Percentiles rank a stretch among this genome's conserved stretches.
phyloP scores from a whole-genome alignment of 2,113 vertebrate species.

The Elachura formosa region DNA sequence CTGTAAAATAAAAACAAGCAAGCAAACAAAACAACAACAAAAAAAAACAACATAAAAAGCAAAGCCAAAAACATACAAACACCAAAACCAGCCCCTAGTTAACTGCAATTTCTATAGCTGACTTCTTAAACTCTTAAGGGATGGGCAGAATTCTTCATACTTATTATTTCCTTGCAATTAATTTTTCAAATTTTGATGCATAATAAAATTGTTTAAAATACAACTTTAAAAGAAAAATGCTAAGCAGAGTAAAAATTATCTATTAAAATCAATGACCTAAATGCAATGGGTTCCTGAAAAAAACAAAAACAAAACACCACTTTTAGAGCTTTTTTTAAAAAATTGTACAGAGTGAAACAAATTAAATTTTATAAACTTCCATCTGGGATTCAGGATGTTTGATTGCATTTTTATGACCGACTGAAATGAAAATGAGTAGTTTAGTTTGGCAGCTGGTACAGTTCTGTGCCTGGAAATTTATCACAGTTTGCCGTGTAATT shows the following conservation, averaged over 20 bases:
- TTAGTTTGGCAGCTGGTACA: not conserved
- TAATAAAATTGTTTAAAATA: not conserved
- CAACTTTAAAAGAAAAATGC: not conserved
- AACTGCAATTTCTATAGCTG: not conserved
- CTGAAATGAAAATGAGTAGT: constrained; percentile 6
- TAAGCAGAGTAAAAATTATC: not conserved
- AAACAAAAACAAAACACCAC: fast-evolving
- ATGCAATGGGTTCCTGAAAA: not conserved
- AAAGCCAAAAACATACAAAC: not conserved
- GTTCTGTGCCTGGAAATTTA: not conserved
- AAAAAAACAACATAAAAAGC: not conserved
- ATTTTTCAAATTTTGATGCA: not conserved
- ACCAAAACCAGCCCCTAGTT: not conserved
- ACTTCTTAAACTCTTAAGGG: not conserved
- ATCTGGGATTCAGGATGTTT: not conserved
- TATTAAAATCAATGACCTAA: not conserved
- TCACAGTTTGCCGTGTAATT: constrained; percentile 26
- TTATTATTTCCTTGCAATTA: not conserved
- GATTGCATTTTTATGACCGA: constrained; percentile 6
- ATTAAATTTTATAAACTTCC: not conserved
- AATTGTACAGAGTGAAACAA: not conserved
- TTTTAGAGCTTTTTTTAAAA: not conserved
- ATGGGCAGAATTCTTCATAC: not conserved
- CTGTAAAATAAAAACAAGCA: not conserved
- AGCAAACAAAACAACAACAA: not conserved